phyloP scores from a whole-genome alignment of 1,140 invertebrate species.

The Glossosoma conforme region DNA sequence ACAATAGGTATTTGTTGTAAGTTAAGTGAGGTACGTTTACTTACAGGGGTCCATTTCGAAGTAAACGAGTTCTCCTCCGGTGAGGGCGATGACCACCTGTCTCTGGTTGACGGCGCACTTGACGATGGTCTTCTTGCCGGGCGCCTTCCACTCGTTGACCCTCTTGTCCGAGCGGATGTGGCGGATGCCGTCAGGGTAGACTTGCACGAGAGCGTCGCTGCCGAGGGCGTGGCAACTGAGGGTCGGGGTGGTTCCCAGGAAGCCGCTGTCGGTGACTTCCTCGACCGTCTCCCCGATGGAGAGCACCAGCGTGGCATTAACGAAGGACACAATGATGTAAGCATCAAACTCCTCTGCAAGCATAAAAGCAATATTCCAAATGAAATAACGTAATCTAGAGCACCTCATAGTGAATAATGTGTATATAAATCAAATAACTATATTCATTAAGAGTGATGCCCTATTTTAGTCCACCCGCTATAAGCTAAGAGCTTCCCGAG shows the following conservation, averaged over 20 bases:
- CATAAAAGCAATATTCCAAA: slow-evolving; percentile 46
- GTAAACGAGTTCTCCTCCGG: slow-evolving; percentile 96
- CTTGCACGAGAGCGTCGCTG: slow-evolving; percentile 96
- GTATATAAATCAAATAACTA: too few species aligned
- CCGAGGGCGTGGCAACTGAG: slow-evolving; percentile 94
- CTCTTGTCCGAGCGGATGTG: slow-evolving; percentile 96
- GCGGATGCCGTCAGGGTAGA: slow-evolving; percentile 97
- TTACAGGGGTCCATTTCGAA: slow-evolving; percentile 99
- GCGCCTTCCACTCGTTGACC: slow-evolving; percentile 99
- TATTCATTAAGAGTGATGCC: too few species aligned
- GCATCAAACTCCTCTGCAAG: slow-evolving; percentile 96
- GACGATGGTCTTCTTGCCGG: slow-evolving; percentile 94
- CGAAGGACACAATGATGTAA: slow-evolving; percentile 99
- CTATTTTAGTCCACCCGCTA: background rate
- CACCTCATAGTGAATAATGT: too few species aligned
- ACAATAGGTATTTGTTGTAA: too few species aligned
- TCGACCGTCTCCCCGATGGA: slow-evolving; percentile 99
- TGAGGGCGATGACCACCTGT: slow-evolving; percentile 96
- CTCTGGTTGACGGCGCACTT: slow-evolving; percentile 98
- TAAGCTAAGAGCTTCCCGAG: background rate
- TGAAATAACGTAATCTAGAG: too few species aligned
- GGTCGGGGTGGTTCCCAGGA: slow-evolving; percentile 96
- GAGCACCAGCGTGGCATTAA: slow-evolving; percentile 97
- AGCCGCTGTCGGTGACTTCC: slow-evolving; percentile 99
- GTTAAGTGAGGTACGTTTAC: too few species aligned